Evolutionary conservation across 2,888 invertebrate species (phyloP).

Genomic region (Diarsia dahlii): DNA sequence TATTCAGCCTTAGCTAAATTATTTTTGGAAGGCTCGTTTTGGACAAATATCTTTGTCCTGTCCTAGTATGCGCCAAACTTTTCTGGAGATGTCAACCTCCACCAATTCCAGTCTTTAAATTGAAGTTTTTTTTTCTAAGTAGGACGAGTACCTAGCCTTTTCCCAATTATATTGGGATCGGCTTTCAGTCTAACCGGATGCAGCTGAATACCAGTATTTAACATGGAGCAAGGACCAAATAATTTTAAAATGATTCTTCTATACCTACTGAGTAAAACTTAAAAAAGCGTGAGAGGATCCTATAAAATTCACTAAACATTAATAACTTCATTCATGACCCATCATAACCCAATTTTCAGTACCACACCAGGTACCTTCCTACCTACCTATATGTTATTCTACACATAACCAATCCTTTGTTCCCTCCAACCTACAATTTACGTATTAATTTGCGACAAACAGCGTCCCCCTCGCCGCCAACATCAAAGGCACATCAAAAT

Average conservation of each 20-base stretch:
- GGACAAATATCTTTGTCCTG: background rate
- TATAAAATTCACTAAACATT: background rate
- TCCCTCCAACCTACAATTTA: constrained; percentile 20
- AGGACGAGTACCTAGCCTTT: background rate
- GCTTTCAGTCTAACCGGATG: background rate
- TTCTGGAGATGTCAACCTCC: background rate
- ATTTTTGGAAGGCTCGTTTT: background rate
- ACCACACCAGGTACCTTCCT: background rate
- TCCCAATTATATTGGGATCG: background rate
- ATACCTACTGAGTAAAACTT: background rate
- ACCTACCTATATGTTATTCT: background rate
- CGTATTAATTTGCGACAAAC: constrained; percentile 59
- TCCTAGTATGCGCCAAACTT: background rate
- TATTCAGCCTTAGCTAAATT: background rate
- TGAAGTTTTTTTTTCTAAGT: background rate
- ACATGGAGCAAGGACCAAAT: background rate
- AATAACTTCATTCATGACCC: background rate
- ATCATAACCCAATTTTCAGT: too few species aligned
- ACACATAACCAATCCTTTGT: constrained; percentile 5
- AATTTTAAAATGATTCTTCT: background rate
- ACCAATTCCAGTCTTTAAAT: background rate
- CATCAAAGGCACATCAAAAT: constrained; percentile 64
- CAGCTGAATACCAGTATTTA: background rate
- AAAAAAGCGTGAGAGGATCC: background rate
- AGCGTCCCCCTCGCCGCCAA: constrained; percentile 26